Evolutionary conservation across 2,113 vertebrate genomes (phyloP), one percentile per base, ranked within the genome.

Genomic region (Chaetops frenatus): DNA sequence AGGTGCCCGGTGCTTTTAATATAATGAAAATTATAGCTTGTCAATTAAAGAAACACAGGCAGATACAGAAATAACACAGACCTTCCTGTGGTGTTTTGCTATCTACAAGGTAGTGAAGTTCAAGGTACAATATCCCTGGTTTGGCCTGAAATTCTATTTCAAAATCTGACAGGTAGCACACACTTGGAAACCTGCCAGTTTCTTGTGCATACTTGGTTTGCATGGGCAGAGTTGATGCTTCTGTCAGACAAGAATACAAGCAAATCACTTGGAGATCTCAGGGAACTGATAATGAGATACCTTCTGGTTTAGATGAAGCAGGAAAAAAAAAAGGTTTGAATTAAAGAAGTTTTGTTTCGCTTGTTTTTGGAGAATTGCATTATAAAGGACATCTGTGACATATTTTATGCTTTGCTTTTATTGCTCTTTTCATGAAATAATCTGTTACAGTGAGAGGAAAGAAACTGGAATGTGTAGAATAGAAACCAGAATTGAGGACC

Each of bases 201-300:
- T 33, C 12, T 45, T 67, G 12, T 42, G 22, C 1, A 2, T 48
- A 14, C 28, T 80, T 40, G 16, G 16, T 29, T 78, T 89, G 7
- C 19, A 33, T 20, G 29, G 24, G 42, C 31, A 42, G 28, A 44
- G 25, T 35, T 0, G 1, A 14, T 72, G 58, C 17, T 83, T 84
- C 35, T 69, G 31, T 61, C 56, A 54, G 31, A 42, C 25, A 33
- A 21, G 28, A 81, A 42, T 19, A 40, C 1, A 18, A 76, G 12
- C 5, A 7, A 20, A 45, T 50, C 17, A 67, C 21, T 22, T 48
- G 3, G 18, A 25, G 4, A 21, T 33, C 19, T 25, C 11, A 31
- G 29, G 31, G 22, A 58, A 4, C 0, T 61, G 19, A 36, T 7
- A 6, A 3, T 67, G 16, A 1, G 2, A 6, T 31, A 47, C 27